Percentiles rank a stretch among this genome's conserved stretches.
These are phyloP conservation scores for Phoxinus dragarum DNA, from an alignment of 2,797 vertebrate genomes.

Conservation along the genomic window DNA sequence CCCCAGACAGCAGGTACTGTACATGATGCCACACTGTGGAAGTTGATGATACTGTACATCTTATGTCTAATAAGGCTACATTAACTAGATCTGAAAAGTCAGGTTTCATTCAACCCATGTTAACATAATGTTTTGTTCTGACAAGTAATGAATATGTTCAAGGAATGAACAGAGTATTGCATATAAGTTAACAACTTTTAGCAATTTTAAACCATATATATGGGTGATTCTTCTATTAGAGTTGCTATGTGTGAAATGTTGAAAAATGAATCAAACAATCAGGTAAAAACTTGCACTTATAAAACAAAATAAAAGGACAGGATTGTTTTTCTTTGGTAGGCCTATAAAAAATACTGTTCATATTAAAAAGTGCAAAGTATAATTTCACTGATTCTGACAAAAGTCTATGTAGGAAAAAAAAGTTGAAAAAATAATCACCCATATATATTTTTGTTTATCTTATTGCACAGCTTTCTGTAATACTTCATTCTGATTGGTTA, in stretches of 20 bases:
- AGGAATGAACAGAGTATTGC: background rate
- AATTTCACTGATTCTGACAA: background rate
- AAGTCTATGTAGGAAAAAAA: background rate
- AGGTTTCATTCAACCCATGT: constrained; percentile 1
- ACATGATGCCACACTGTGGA: constrained; percentile 28
- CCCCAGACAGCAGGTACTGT: constrained; percentile 92
- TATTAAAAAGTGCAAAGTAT: background rate
- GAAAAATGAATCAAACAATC: background rate
- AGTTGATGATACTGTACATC: background rate
- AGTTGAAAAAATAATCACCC: background rate
- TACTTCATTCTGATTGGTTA: background rate
- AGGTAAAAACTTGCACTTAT: background rate
- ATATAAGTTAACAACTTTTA: background rate
- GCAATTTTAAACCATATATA: background rate
- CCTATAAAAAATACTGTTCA: background rate
- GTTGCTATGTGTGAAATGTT: background rate
- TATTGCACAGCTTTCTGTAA: background rate
- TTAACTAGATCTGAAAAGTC: background rate
- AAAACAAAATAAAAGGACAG: background rate
- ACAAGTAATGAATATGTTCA: background rate
- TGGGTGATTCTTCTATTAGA: background rate
- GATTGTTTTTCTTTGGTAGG: background rate
- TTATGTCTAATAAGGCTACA: background rate
- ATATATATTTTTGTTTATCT: background rate
- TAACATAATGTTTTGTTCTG: background rate